Evolutionary conservation across 1,140 invertebrate genomes (phyloP), one percentile per base, ranked within the genome.

Genomic region (Limonius californicus): DNA sequence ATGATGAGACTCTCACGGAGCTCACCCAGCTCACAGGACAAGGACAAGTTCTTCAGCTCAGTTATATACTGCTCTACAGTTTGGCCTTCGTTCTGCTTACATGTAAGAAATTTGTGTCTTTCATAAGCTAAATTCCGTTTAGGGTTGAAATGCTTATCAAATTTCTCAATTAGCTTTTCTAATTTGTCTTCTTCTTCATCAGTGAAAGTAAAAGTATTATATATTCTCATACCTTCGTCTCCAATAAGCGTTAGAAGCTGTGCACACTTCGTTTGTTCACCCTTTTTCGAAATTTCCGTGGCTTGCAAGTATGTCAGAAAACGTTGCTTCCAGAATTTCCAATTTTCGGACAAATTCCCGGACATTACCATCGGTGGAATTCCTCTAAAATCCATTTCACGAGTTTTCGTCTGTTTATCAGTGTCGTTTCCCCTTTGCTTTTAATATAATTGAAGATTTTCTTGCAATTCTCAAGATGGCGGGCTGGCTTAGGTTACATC

Each of bases 251-350:
- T 45, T 4, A 45, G 16, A n/a, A 45, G 12, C 12, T 45, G 42
- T 4, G 42, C 42, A 45, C 42, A 45, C 42, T 45, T n/a, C n/a
- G 42, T 45, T 15, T 4, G 8, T 35, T 35, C 42, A 6, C 6
- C 42, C 12, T 4, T 45, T 45, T 45, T 45, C 32, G 32, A 64
- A 4, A 72, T 59, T 43, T 70, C 72, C 0, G 69, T 64, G 0
- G 74, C 74, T 14, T 54, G 58, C n/a, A 71, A 1, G 27, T 73
- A 74, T 30, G 68, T 59, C 16, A 69, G 54, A 53, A 74, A 75
- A 11, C 61, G 50, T 50, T 74, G 69, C 20, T 32, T 59, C 64
- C 67, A 75, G 30, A 60, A 67, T 60, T 65, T 68, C 71, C 68
- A 75, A 57, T 68, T 75, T 59, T 69, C 69, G 20, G 63, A 47